Conservation (phyloP, 1,140 invertebrate genomes). For the Helicoverpa zea region DNA sequence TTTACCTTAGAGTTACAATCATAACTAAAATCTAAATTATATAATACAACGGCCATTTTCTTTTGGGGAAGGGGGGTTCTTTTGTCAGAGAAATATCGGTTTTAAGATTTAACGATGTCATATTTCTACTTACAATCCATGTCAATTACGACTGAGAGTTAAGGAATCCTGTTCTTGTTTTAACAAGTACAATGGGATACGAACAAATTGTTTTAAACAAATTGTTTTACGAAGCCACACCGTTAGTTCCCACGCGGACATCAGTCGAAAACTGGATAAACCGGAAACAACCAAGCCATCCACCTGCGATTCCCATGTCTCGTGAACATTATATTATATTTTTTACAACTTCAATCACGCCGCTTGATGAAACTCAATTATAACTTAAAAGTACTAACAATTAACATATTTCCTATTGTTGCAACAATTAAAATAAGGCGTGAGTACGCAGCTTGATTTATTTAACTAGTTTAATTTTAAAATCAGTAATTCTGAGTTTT, state of each 20-base stretch:
- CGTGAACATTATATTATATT: constrained; percentile 31
- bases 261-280: constrained; percentile 75
- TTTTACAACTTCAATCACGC: constrained; percentile 40
- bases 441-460: constrained; percentile 3
- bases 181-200: constrained; percentile 35
- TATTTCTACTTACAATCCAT: background rate
- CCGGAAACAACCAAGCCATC: constrained; percentile 69
- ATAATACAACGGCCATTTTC: too few relatives aligned
- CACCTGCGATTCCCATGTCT: constrained; percentile 60
- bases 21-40: too few relatives aligned
- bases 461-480: constrained; percentile 21
- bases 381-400: constrained; percentile 37
- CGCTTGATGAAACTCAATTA: constrained; percentile 38
- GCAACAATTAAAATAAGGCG: constrained; percentile 21
- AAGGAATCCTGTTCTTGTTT: constrained; percentile 12
- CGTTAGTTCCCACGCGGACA: constrained; percentile 78
- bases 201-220: constrained; percentile 46
- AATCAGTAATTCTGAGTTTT: background rate
- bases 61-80: too few relatives aligned
- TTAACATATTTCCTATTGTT: constrained; percentile 38
- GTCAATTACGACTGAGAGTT: constrained; percentile 1
- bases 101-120: too few relatives aligned
- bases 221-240: constrained; percentile 53
- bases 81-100: too few relatives aligned
- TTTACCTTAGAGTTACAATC: too few relatives aligned